phyloP scores from a whole-genome alignment of 2,113 vertebrate species.

The Bubo bubo region DNA sequence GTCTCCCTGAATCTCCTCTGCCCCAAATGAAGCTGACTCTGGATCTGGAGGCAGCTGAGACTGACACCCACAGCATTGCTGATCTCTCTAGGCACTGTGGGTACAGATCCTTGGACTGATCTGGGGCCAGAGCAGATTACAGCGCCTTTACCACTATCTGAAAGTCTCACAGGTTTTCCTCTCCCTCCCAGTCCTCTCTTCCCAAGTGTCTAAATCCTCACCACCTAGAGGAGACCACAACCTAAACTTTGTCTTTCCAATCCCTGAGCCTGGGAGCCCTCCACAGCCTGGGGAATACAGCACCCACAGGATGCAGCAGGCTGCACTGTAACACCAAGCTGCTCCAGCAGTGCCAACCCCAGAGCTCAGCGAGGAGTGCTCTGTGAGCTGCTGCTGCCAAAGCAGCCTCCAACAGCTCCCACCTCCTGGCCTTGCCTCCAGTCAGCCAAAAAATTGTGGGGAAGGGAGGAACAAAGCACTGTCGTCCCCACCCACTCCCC shows the following conservation, averaged over 20 bases:
- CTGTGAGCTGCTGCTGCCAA: neutral
- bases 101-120: neutral
- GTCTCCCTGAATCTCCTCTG: neutral
- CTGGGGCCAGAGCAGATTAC: neutral
- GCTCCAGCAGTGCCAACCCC: neutral
- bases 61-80: neutral
- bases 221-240: neutral
- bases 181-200: neutral
- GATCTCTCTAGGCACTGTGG: neutral
- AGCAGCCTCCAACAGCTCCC: neutral
- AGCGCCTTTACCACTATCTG: neutral
- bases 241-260: neutral
- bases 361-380: neutral
- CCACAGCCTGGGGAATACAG: accelerated
- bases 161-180: neutral
- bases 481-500: neutral
- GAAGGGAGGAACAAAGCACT: conserved; percentile 46
- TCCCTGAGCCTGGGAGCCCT: neutral
- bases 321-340: neutral
- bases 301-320: neutral
- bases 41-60: neutral
- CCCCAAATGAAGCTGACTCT: neutral
- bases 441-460: conserved; percentile 12
- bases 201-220: neutral
- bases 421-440: neutral